These are phyloP conservation scores for Eristalis pertinax DNA, from an alignment of 2,888 invertebrate genomes.

Conservation along the genomic window DNA sequence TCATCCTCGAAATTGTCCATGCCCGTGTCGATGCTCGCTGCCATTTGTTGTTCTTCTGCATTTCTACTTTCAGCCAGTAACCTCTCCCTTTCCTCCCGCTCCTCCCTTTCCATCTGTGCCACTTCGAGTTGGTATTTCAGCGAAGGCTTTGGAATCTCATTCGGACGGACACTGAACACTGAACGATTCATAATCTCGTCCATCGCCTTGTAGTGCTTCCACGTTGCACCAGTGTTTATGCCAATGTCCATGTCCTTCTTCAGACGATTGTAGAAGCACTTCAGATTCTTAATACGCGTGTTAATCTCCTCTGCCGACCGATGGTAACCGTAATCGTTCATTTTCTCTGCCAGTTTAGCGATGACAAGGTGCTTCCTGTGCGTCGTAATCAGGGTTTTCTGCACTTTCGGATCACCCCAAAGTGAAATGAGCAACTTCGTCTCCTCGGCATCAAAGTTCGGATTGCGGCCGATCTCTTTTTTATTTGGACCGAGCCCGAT, in stretches of 20 bases:
- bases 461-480: conserved; percentile 80
- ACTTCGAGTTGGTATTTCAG: conserved; percentile 76
- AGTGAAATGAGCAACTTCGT: conserved; percentile 84
- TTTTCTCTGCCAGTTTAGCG: conserved; percentile 83
- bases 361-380: conserved; percentile 85
- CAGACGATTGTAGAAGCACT: conserved; percentile 84
- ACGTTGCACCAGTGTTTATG: conserved; percentile 81
- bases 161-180: conserved; percentile 81
- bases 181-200: conserved; percentile 83
- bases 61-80: background rate
- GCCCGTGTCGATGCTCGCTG: background rate
- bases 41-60: background rate
- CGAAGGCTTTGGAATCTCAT: conserved; percentile 80
- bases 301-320: conserved; percentile 84
- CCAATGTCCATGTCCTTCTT: conserved; percentile 83
- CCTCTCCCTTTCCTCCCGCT: conserved; percentile 71
- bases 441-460: conserved; percentile 85
- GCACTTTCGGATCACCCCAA: conserved; percentile 84
- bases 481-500: conserved; percentile 8
- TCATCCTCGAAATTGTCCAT: background rate
- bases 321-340: conserved; percentile 84
- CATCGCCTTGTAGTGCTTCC: conserved; percentile 84
- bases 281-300: conserved; percentile 84
- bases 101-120: conserved; percentile 69
- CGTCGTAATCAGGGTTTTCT: conserved; percentile 84